Evolutionary conservation across 2,888 invertebrate species (phyloP), one percentile per base, ranked within the genome.

Genomic region (Latrodectus hesperus): DNA sequence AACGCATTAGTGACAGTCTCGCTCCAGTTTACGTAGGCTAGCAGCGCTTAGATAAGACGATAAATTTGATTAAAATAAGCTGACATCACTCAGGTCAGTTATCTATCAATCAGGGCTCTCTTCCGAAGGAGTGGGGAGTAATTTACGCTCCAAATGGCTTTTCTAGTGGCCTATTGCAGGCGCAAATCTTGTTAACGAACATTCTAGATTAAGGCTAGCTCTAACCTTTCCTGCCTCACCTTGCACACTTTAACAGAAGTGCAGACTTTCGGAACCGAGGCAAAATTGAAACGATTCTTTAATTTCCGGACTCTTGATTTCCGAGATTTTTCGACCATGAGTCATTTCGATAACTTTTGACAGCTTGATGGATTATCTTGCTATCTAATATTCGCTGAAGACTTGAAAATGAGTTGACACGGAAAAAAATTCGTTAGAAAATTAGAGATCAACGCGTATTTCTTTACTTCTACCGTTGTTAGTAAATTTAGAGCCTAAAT

Each of bases 11-110:
- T 9, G 68, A 68, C 38, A 38, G 38, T 22, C 22, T 26, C 14
- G 14, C 38, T 12, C 68, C 68, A 68, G 14, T 22, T 38, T 11
- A n/a, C 22, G 11, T 22, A 38, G 49, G 70, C 14, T 55, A 70
- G 55, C 38, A 68, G 60, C 16, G 70, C 60, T 55, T n/a, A 67
- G 53, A 71, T 22, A 67, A 38, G 49, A 71, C 17, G 55, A 74
- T 74, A 26, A 65, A n/a, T 80, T 73, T 80, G 80, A 80, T 80
- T 73, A 80, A 80, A 80, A 80, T 80, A 80, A 80, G 64, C 72
- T 49, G 26, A 22, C 64, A 12, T 51, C 72, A 65, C 72, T 16
- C 60, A 72, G 52, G 51, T 71, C 53, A 60, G 78, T 79, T 79
- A 79, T 79, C 70, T 68, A 65, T 60, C 80, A 64, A 73, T 80